phyloP scores from a whole-genome alignment of 2,888 invertebrate genomes.

The Bedellia somnulentella region DNA sequence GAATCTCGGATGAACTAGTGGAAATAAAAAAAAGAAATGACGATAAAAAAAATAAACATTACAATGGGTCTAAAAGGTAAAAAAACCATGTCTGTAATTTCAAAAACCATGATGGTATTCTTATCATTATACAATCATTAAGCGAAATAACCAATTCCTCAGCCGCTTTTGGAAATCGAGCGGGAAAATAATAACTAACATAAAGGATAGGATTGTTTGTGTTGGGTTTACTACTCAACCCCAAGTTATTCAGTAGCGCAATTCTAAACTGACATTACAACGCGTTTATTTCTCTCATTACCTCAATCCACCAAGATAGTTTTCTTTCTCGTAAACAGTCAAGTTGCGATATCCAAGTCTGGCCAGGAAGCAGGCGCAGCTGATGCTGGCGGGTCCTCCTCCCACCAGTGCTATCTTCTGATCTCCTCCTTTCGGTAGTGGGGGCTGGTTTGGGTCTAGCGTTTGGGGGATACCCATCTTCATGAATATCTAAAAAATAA shows the following conservation, averaged over 20 bases:
- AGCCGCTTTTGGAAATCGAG: no score
- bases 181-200: no score
- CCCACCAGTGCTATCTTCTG: conserved; percentile 86
- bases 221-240: no score
- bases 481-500: conserved; percentile 73
- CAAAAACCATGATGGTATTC: no score
- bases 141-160: no score
- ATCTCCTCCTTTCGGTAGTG: conserved; percentile 55
- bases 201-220: no score
- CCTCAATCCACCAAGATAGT: conserved; percentile 89
- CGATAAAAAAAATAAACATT: conserved; percentile 5
- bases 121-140: no score
- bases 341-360: conserved; percentile 90
- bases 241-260: no score
- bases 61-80: no score
- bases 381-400: conserved; percentile 94
- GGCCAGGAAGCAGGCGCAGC: conserved; percentile 94
- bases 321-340: conserved; percentile 88
- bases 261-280: no score
- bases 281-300: conserved; percentile 24
- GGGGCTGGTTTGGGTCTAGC: conserved; percentile 69
- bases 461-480: conserved; percentile 91
- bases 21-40: conserved; percentile 4
- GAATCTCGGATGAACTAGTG: conserved; percentile 90
- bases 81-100: no score